These are phyloP conservation scores for Euwallacea fornicatus DNA, from an alignment of 1,140 invertebrate species.

Conservation along the genomic window DNA sequence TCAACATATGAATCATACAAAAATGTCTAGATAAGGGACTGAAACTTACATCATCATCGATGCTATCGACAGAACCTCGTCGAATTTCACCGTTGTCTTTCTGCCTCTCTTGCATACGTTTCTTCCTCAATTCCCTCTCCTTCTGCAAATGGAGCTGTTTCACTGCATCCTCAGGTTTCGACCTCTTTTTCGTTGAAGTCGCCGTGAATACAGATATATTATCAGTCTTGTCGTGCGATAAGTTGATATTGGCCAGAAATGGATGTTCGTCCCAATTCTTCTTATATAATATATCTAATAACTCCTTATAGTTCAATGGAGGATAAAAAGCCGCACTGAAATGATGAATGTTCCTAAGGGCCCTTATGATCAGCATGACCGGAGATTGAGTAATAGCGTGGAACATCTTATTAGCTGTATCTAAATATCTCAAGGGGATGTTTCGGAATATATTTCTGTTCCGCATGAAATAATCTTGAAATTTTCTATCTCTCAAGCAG, in stretches of 20 bases:
- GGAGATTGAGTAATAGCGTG: slow-evolving; percentile 65
- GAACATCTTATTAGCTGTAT: slow-evolving; percentile 65
- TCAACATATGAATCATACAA: too few relatives aligned
- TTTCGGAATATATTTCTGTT: slow-evolving; percentile 72
- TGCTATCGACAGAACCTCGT: slow-evolving; percentile 33
- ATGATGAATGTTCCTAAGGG: slow-evolving; percentile 67
- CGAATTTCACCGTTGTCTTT: slow-evolving; percentile 11
- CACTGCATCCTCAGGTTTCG: slow-evolving; percentile 22
- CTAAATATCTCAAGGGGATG: slow-evolving; percentile 61
- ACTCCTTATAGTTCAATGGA: slow-evolving; percentile 60
- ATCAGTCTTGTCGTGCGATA: not conserved
- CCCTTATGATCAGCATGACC: slow-evolving; percentile 66
- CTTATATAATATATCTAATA: slow-evolving; percentile 60
- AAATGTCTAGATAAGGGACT: too few relatives aligned
- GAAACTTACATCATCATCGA: slow-evolving; percentile 33
- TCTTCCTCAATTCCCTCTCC: slow-evolving; percentile 7
- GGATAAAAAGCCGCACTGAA: slow-evolving; percentile 61
- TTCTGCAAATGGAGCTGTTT: slow-evolving; percentile 19
- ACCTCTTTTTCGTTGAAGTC: slow-evolving; percentile 7
- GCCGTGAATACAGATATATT: not conserved
- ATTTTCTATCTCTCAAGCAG: slow-evolving; percentile 58
- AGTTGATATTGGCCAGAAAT: not conserved
- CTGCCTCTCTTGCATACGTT: slow-evolving; percentile 5
- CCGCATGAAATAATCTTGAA: slow-evolving; percentile 73
- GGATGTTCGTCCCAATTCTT: slow-evolving; percentile 30